Base-by-base conservation (phyloP, 2,113 vertebrate species). In the Montifringilla adamsi region DNA sequence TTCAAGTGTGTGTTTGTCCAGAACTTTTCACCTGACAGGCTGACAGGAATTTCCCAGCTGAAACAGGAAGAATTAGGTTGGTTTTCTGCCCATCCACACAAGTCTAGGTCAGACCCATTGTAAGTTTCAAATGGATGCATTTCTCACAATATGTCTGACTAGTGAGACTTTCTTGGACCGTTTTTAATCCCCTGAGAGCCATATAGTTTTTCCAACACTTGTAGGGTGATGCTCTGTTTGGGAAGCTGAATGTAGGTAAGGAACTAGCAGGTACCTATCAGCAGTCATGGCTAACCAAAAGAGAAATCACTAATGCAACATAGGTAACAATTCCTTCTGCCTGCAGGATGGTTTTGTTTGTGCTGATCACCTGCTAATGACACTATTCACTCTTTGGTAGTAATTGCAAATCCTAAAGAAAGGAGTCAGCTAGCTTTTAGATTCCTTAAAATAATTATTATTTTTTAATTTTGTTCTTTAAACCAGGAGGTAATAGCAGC, bases 201-300 rank as follows among this genome's bases (percentile, higher is more conserved):
- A 63, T 97, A 83, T 81, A 75, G 76, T 58, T 94, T 96, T 91
- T 93, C 78, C 7, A 39, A 93, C 43, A 43, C 62, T 76, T 96
- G 75, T 81, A 90, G 93, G 91, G 85, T 94, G 58, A 30, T 97
- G 93, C 94, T 90, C 89, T 93, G 37, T 87, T 94, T 90, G 95
- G 92, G 89, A 97, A 97, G 93, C 94, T 95, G 92, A 91, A 94
- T 95, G 68, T 86, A 37, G 28, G 58, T 96, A 68, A 90, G 91
- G 83, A 96, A 33, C 78, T 75, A 87, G 94, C 93, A 92, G 95
- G 91, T 92, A 93, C 56, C 88, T 87, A 73, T 96, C 82, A 94
- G 84, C 85, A 90, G 70, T 96, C 93, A 68, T 43, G 95, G 91
- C 82, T 82, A 89, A 87, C 47, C 33, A 56, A 78, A 88, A 89